Base-by-base conservation (phyloP, 2,797 vertebrate genomes). In the Sebastes paucispinis region DNA sequence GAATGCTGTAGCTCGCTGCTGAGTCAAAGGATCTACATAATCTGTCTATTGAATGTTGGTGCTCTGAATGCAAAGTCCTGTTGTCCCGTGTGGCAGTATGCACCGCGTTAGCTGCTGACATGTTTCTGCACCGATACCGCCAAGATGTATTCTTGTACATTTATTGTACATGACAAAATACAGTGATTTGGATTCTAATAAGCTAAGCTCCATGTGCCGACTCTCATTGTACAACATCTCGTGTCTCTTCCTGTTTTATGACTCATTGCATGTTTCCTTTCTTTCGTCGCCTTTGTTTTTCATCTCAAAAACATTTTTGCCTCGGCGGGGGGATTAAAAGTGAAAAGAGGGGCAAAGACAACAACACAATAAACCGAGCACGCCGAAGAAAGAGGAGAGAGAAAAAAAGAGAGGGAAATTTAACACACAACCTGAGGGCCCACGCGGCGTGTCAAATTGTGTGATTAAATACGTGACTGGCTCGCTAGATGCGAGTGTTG, bases 401-500 rank as follows among this genome's bases (percentile, higher is more conserved):
- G 65, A 34, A 16, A 36, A 59, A 75, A 62, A 50, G 22, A 47
- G 77, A 59, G 77, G 76, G 31, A 73, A 89, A 92, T 94, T 92
- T 90, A 83, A 94, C 90, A 92, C 88, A 90, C 89, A 93, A 93
- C 94, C 94, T 84, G 81, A 92, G 92, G 93, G 95, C 89, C 87
- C 88, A 88, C 81, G 88, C 85, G 67, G 85, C 89, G 88, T 92
- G 92, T 92, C 91, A 91, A 94, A 95, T 94, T 89, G 88, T 93
- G 90, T 94, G 95, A 95, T 96, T 96, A 95, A 96, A 95, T 94
- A 94, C 91, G 90, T 94, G 92, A 94, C 91, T 93, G 92, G 90
- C 85, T 94, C 92, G 73, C 89, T 79, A 91, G 90, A 93, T 91
- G 86, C 24, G 86, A 92, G 89, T 88, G 85, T 82, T 86, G 88